Percentiles rank a stretch among this genome's conserved stretches.
Evolutionary conservation across 2,888 invertebrate species (phyloP).

Genomic region (Phoenoteleia sp.): DNA sequence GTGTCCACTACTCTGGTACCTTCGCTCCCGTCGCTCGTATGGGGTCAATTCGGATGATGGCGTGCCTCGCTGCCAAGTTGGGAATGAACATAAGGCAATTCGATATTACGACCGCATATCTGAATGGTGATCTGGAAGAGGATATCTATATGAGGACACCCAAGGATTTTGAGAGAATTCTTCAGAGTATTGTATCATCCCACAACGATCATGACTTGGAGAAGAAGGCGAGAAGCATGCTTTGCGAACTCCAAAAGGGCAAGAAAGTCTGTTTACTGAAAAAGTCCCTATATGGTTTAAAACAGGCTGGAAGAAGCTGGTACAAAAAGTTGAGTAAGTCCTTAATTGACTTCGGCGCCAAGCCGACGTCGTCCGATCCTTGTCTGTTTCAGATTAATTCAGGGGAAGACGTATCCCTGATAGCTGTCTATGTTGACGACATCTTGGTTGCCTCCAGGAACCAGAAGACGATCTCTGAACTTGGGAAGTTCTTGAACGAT

Average conservation of each 20-base stretch:
- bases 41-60: slow-evolving; percentile 2
- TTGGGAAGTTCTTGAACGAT: slow-evolving; percentile 15
- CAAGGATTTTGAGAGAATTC: slow-evolving; percentile 16
- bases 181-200: slow-evolving; percentile 23
- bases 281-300: slow-evolving; percentile 63
- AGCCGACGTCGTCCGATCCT: slow-evolving; percentile 55
- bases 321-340: slow-evolving; percentile 26
- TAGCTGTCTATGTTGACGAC: slow-evolving; percentile 39
- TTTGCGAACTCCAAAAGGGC: slow-evolving; percentile 14
- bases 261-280: slow-evolving; percentile 58
- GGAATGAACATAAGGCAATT: neutral
- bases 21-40: slow-evolving; percentile 17
- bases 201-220: neutral
- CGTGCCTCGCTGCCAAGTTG: neutral
- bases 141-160: slow-evolving; percentile 9
- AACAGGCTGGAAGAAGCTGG: slow-evolving; percentile 66
- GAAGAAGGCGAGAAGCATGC: slow-evolving; percentile 9
- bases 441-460: slow-evolving; percentile 45
- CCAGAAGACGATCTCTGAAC: slow-evolving; percentile 27
- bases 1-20: slow-evolving; percentile 5
- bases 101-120: slow-evolving; percentile 20
- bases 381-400: slow-evolving; percentile 47
- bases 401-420: slow-evolving; percentile 17
- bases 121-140: slow-evolving; percentile 16
- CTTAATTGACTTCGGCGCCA: slow-evolving; percentile 22